phyloP scores from a whole-genome alignment of 2,113 vertebrate genomes.

The Colaptes auratus region DNA sequence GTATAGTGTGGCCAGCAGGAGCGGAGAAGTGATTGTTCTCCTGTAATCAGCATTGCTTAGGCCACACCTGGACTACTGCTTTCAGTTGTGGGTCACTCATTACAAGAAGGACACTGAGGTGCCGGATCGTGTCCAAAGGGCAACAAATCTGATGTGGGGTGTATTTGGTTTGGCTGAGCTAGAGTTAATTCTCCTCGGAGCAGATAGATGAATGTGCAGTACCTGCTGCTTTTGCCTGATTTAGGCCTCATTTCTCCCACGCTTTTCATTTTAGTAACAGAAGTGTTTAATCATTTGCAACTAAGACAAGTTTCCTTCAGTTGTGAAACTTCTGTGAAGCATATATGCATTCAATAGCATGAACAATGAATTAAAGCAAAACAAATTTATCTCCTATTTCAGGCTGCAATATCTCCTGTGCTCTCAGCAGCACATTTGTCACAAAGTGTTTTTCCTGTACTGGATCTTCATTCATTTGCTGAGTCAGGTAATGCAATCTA shows the following conservation, averaged over 20 bases:
- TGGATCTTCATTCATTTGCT: slow-evolving; percentile 82
- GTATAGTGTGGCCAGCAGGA: neutral
- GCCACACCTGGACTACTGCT: too few relatives aligned
- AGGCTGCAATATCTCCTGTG: slow-evolving; percentile 74
- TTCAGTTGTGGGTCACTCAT: too few relatives aligned
- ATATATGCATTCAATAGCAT: neutral
- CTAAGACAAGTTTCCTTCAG: neutral
- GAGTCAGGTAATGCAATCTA: slow-evolving; percentile 80
- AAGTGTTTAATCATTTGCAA: neutral
- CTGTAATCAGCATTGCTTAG: neutral
- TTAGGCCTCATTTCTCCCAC: neutral
- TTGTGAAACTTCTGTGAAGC: neutral
- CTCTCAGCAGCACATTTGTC: slow-evolving; percentile 82
- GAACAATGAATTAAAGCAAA: neutral
- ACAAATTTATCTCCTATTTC: neutral
- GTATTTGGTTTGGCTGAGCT: neutral
- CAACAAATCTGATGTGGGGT: neutral
- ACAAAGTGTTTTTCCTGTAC: slow-evolving; percentile 74
- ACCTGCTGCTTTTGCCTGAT: neutral
- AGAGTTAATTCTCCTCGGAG: too few relatives aligned
- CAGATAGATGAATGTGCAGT: neutral
- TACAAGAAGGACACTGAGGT: too few relatives aligned
- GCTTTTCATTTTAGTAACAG: neutral
- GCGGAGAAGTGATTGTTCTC: too few relatives aligned
- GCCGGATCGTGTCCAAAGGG: too few relatives aligned